Percentiles rank a stretch among this genome's conserved stretches.
Evolutionary conservation across 2,888 invertebrate species (phyloP).

Genomic region (Cancer borealis): DNA sequence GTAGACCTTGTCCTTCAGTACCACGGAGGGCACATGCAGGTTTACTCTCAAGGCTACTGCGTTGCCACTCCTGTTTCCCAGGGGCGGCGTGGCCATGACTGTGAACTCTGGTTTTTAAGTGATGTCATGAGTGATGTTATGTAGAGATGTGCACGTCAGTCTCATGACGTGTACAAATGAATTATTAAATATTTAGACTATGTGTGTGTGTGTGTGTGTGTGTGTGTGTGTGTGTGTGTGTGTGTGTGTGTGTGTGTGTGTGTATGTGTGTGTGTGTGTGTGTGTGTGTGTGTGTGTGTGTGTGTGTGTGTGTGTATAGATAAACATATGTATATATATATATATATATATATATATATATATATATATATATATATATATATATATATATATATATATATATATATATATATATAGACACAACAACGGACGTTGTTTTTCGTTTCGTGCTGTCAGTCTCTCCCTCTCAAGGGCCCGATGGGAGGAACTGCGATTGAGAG

Average conservation of each 20-base stretch:
- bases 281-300: constrained; percentile 20
- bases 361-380: constrained; percentile 57
- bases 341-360: constrained; percentile 50
- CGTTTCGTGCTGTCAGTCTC: neutral
- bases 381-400: constrained; percentile 36
- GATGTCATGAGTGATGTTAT: neutral
- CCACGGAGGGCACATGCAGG: neutral
- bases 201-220: constrained; percentile 20
- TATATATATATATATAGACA: constrained; percentile 16
- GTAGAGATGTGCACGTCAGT: neutral
- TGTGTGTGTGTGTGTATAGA: neutral
- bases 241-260: constrained; percentile 20
- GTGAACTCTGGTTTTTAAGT: neutral
- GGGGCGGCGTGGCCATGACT: neutral
- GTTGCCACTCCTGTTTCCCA: neutral
- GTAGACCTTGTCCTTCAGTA: neutral
- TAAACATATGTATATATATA: neutral
- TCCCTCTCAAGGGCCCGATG: neutral
- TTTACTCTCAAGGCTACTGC: neutral
- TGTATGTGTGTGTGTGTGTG: constrained; percentile 20
- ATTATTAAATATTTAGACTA: neutral
- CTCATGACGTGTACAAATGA: neutral
- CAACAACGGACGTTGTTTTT: neutral
- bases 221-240: constrained; percentile 20
- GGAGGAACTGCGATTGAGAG: neutral